phyloP scores from a whole-genome alignment of 2,888 invertebrate genomes.

The Apantesis nais region DNA sequence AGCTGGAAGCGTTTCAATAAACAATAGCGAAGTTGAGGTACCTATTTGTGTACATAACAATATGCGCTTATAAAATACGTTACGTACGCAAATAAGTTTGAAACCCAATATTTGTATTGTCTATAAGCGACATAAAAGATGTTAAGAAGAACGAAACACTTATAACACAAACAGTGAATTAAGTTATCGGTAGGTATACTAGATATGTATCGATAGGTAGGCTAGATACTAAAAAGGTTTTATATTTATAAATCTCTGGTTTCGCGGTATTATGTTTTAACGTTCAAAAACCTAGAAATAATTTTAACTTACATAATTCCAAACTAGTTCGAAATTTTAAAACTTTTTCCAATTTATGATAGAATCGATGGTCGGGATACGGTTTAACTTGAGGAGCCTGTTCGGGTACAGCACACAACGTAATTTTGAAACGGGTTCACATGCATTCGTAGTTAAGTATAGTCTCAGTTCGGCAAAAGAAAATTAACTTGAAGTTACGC shows the following conservation, averaged over 20 bases:
- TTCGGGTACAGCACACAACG: background rate
- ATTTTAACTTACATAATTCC: background rate
- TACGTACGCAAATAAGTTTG: slow-evolving; percentile 27
- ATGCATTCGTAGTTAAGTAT: background rate
- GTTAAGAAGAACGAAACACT: slow-evolving; percentile 24
- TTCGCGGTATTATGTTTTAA: background rate
- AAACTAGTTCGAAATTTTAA: background rate
- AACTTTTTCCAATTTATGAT: background rate
- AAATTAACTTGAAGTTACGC: background rate
- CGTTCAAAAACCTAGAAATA: background rate
- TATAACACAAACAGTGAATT: slow-evolving; percentile 5
- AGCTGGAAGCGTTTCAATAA: slow-evolving; percentile 10
- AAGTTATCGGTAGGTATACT: background rate
- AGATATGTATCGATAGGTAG: background rate
- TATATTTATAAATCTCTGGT: background rate
- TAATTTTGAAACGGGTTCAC: background rate
- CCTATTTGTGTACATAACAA: slow-evolving; percentile 4
- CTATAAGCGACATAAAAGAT: slow-evolving; percentile 6
- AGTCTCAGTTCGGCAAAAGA: background rate
- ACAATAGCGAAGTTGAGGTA: slow-evolving; percentile 6
- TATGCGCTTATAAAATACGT: slow-evolving; percentile 17
- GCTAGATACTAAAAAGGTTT: background rate
- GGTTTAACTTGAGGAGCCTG: background rate
- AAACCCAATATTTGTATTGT: slow-evolving; percentile 15
- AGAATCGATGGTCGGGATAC: background rate